A percentile compares a stretch with the other conserved stretches of the same genome.
Evolutionary conservation across 2,113 vertebrate species (phyloP).

Genomic region (Aphyosemion australe): DNA sequence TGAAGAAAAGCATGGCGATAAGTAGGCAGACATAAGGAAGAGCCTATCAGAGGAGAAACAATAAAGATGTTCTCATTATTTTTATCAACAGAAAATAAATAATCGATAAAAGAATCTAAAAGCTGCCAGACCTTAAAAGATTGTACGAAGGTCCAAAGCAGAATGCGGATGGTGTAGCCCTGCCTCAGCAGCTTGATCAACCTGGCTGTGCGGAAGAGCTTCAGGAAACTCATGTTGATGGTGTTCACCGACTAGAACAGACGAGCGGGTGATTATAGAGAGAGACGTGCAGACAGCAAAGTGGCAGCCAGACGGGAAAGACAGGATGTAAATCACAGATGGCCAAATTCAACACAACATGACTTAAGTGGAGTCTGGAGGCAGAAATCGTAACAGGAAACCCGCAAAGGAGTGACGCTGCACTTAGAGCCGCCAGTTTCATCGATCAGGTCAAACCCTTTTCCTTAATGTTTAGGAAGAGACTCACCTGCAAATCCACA

Average conservation of each 20-base stretch:
- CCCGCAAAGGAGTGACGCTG: constrained; percentile 26
- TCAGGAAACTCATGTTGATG: constrained; percentile 99
- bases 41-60: constrained; percentile 78
- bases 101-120: constrained; percentile 25
- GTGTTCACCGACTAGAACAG: constrained; percentile 83
- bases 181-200: constrained; percentile 97
- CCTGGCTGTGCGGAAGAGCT: constrained; percentile 94
- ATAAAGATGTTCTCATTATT: neutral
- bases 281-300: constrained; percentile 41
- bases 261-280: constrained; percentile 26
- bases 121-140: constrained; percentile 90
- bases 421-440: constrained; percentile 1
- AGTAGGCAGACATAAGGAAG: constrained; percentile 98
- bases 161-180: constrained; percentile 97
- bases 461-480: constrained; percentile 19
- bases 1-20: constrained; percentile 99
- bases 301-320: constrained; percentile 44
- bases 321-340: constrained; percentile 65
- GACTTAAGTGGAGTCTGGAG: constrained; percentile 52
- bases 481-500: constrained; percentile 83
- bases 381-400: constrained; percentile 39
- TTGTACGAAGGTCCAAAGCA: constrained; percentile 98
- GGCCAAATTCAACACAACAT: constrained; percentile 61
- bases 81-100: neutral
- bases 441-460: constrained; percentile 17